A percentile compares a stretch with the other conserved stretches of the same genome.
phyloP scores from a whole-genome alignment of 2,797 vertebrate genomes.

The Falco cherrug region DNA sequence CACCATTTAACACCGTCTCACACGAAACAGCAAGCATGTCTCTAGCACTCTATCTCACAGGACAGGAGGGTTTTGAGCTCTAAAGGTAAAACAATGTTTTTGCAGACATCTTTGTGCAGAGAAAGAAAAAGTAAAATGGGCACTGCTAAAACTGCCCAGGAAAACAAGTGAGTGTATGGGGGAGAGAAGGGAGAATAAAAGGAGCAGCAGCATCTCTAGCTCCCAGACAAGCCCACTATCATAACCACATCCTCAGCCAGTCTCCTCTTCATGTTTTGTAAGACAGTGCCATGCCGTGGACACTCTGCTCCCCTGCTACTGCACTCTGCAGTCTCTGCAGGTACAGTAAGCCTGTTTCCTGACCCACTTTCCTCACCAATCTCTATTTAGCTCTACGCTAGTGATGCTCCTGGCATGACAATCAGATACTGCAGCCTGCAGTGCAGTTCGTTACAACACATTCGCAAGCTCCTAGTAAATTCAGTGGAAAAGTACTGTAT shows the following conservation, averaged over 20 bases:
- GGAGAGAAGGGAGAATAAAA: background rate
- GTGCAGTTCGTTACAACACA: constrained; percentile 78
- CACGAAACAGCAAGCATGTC: background rate
- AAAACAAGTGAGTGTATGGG: background rate
- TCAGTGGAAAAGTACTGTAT: constrained; percentile 80
- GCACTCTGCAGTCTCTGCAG: constrained; percentile 74
- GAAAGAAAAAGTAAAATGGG: background rate
- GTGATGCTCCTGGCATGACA: constrained; percentile 81
- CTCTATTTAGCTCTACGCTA: constrained; percentile 78
- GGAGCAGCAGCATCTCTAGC: background rate
- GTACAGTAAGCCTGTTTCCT: constrained; percentile 76
- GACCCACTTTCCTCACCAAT: constrained; percentile 80
- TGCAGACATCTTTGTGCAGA: background rate
- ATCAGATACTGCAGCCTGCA: constrained; percentile 82
- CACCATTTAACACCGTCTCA: background rate
- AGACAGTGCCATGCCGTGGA: constrained; percentile 79
- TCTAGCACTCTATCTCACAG: background rate
- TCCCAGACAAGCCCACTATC: background rate
- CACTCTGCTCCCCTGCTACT: constrained; percentile 35
- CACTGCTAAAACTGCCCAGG: constrained; percentile 3
- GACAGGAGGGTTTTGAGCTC: background rate
- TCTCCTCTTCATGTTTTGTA: background rate
- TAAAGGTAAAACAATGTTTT: background rate
- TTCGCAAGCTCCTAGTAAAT: constrained; percentile 70
- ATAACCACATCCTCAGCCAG: background rate